phyloP scores from a whole-genome alignment of 2,797 vertebrate species.

The Mallotus villosus region DNA sequence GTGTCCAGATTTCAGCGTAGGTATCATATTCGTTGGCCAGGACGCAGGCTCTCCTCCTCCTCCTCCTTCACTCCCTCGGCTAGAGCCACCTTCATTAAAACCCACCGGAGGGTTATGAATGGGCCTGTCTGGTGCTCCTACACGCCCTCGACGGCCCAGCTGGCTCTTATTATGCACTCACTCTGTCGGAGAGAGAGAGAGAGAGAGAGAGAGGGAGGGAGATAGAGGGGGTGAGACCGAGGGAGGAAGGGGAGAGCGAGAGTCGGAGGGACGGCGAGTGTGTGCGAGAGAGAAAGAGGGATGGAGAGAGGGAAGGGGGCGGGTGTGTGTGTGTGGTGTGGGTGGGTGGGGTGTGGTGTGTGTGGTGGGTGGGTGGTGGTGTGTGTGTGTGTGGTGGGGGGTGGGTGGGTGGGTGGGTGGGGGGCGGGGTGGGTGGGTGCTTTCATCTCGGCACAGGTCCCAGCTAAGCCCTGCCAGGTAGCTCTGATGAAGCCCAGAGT shows the following conservation, averaged over 20 bases:
- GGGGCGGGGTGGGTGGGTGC: too few species aligned
- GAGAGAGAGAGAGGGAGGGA: not conserved
- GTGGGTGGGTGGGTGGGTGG: too few species aligned
- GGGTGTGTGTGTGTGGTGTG: too few species aligned
- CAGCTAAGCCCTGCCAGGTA: constrained; percentile 86
- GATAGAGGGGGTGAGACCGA: constrained; percentile 13
- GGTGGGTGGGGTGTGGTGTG: too few species aligned
- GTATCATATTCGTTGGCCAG: constrained; percentile 38
- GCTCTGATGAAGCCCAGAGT: constrained; percentile 87
- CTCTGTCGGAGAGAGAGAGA: constrained; percentile 22
- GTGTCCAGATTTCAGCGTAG: constrained; percentile 25
- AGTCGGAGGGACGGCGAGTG: constrained; percentile 1
- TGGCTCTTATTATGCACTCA: constrained; percentile 85
- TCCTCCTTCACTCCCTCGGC: constrained; percentile 46
- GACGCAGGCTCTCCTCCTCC: constrained; percentile 36
- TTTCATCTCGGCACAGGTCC: constrained; percentile 75
- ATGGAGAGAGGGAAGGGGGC: constrained; percentile 13
- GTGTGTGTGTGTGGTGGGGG: too few species aligned
- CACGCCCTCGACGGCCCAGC: constrained; percentile 79
- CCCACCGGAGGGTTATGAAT: constrained; percentile 80
- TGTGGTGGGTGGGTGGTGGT: too few species aligned
- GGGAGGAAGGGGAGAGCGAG: constrained; percentile 11
- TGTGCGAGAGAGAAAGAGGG: constrained; percentile 8
- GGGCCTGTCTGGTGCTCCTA: constrained; percentile 72
- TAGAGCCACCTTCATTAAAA: constrained; percentile 77